Evolutionary conservation across 2,888 invertebrate species (phyloP).

Genomic region (Athalia rosae): DNA sequence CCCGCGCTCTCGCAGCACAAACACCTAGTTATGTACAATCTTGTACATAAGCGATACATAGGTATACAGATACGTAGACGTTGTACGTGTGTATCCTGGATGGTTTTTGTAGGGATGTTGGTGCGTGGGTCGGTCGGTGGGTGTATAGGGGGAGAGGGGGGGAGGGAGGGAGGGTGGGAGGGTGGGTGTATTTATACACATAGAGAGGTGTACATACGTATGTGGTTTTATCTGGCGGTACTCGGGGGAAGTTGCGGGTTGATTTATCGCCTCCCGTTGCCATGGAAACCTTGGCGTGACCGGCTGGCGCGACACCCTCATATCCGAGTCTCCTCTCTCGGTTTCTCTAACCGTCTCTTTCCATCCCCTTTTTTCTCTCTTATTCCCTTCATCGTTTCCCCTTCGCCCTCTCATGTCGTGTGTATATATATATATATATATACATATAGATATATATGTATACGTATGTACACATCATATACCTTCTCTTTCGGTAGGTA

Average conservation of each 20-base stretch:
- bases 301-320: constrained; percentile 73
- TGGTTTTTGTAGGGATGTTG: no score
- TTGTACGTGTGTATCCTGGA: background rate
- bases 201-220: constrained; percentile 53
- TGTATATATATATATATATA: no score
- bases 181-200: constrained; percentile 24
- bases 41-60: background rate
- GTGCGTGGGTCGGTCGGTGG: background rate
- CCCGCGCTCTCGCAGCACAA: background rate
- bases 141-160: constrained; percentile 11
- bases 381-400: constrained; percentile 40
- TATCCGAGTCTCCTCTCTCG: constrained; percentile 67
- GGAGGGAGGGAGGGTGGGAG: no score
- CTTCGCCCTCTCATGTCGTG: constrained; percentile 31
- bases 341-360: constrained; percentile 56
- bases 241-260: constrained; percentile 71
- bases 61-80: background rate
- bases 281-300: constrained; percentile 72
- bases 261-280: constrained; percentile 72
- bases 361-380: constrained; percentile 42
- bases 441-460: no score
- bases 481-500: no score
- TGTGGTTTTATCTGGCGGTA: constrained; percentile 70
- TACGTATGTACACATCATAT: no score
- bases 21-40: background rate